Evolutionary conservation across 2,888 invertebrate species (phyloP).

Genomic region (Drosophila nr. perissopoda): DNA sequence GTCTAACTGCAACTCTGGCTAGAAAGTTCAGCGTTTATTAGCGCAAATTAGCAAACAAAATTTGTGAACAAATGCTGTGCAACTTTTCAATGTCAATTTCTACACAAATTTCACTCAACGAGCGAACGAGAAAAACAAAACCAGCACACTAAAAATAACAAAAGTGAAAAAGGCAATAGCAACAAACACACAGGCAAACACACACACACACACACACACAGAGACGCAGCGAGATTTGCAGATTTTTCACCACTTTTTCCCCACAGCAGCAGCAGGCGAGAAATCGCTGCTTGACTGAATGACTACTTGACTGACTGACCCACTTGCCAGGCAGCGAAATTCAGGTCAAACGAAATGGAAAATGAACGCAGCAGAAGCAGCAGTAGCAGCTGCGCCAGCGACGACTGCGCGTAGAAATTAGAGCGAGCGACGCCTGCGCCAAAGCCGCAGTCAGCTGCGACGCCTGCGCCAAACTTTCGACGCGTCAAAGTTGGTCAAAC

Average conservation of each 20-base stretch:
- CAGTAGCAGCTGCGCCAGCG: neutral
- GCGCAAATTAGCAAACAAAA: constrained; percentile 13
- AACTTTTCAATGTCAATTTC: constrained; percentile 79
- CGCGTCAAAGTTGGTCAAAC: constrained; percentile 74
- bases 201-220: constrained; percentile 5
- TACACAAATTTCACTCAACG: constrained; percentile 66
- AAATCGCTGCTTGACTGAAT: constrained; percentile 46
- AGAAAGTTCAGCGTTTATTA: neutral
- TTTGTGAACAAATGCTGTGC: constrained; percentile 41
- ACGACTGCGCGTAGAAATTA: constrained; percentile 80
- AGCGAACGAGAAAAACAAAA: constrained; percentile 31
- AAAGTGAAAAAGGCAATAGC: constrained; percentile 40
- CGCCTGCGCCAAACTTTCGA: constrained; percentile 58
- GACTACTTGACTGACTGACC: constrained; percentile 61
- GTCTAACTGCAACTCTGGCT: neutral
- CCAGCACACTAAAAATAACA: constrained; percentile 48
- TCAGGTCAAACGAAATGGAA: constrained; percentile 84
- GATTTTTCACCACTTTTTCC: constrained; percentile 73
- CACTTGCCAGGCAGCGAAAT: constrained; percentile 77
- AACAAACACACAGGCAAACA: constrained; percentile 11
- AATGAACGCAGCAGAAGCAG: constrained; percentile 64
- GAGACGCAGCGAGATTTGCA: constrained; percentile 30
- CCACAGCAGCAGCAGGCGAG: constrained; percentile 49
- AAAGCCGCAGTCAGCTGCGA: constrained; percentile 10
- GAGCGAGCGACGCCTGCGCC: constrained; percentile 56